Evolutionary conservation across 2,797 vertebrate genomes (phyloP).

Genomic region (Alectoris magna): DNA sequence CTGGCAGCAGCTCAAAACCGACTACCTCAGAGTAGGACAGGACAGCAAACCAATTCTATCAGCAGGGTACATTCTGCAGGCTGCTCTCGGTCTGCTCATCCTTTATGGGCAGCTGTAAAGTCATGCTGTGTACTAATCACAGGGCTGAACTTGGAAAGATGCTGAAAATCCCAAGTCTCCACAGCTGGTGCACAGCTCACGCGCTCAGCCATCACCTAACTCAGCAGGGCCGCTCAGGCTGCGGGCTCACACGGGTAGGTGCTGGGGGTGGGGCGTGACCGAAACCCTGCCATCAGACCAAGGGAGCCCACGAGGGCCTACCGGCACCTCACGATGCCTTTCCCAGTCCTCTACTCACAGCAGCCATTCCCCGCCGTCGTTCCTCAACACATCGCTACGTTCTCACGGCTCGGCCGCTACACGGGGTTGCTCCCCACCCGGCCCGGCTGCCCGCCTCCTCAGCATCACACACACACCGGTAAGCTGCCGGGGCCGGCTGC

Average conservation of each 20-base stretch:
- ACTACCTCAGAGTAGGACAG: background rate
- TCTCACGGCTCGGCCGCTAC: too few species aligned
- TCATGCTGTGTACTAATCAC: background rate
- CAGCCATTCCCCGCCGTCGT: too few species aligned
- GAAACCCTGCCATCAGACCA: background rate
- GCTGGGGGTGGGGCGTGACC: rapidly evolving
- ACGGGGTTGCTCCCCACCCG: too few species aligned
- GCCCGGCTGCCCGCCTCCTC: too few species aligned
- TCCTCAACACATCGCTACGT: too few species aligned
- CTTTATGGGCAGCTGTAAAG: background rate
- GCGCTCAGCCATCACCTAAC: background rate
- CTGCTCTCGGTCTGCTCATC: background rate
- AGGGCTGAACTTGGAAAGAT: background rate
- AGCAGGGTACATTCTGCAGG: background rate
- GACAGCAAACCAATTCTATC: background rate
- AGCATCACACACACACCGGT: too few species aligned
- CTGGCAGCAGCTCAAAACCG: background rate
- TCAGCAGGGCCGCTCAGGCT: background rate
- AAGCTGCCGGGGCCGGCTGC: too few species aligned
- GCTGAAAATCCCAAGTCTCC: background rate
- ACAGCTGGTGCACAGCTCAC: background rate
- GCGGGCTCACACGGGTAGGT: rapidly evolving
- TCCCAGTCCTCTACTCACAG: too few species aligned
- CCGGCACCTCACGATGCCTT: background rate
- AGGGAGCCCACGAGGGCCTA: rapidly evolving